A percentile compares a stretch with the other conserved stretches of the same genome.
Evolutionary conservation across 2,888 invertebrate species (phyloP).

Genomic region (Polymixis flavicincta): DNA sequence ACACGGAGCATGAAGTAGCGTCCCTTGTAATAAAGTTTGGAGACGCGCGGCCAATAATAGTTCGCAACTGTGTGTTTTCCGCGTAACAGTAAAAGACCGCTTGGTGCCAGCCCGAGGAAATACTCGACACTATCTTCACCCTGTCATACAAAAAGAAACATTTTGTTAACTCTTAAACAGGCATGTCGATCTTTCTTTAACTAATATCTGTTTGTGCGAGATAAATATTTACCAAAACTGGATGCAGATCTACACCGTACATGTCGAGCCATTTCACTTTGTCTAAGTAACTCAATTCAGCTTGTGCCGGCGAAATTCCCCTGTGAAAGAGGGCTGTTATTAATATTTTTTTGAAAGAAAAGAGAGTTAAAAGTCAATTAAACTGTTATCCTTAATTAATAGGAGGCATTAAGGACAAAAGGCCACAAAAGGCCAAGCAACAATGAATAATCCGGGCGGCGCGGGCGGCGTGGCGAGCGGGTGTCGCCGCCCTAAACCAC

Average conservation of each 20-base stretch:
- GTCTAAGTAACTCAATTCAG: constrained; percentile 98
- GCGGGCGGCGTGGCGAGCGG: constrained; percentile 55
- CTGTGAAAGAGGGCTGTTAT: constrained; percentile 85
- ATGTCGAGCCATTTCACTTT: constrained; percentile 99
- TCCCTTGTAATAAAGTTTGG: constrained; percentile 98
- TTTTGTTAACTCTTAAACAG: constrained; percentile 20
- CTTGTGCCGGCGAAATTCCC: constrained; percentile 97
- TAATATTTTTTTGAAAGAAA: constrained; percentile 60
- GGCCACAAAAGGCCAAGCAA: constrained; percentile 78
- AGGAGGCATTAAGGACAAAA: constrained; percentile 73
- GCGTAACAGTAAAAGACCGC: constrained; percentile 97
- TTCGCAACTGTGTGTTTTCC: constrained; percentile 99
- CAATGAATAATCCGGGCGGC: constrained; percentile 78
- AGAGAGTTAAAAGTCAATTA: constrained; percentile 73
- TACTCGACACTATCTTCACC: constrained; percentile 99
- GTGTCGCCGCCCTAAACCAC: constrained; percentile 71
- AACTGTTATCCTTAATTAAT: constrained; percentile 80
- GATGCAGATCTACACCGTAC: constrained; percentile 99
- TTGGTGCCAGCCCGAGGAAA: constrained; percentile 98
- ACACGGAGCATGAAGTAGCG: constrained; percentile 99
- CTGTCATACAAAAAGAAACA: constrained; percentile 85
- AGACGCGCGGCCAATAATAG: constrained; percentile 99
- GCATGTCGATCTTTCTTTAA: neutral
- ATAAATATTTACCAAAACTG: constrained; percentile 94
- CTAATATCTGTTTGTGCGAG: neutral